Percentiles rank a stretch among this genome's conserved stretches.
Conservation (phyloP, 2,113 vertebrate species). For the Phaethornis superciliosus region DNA sequence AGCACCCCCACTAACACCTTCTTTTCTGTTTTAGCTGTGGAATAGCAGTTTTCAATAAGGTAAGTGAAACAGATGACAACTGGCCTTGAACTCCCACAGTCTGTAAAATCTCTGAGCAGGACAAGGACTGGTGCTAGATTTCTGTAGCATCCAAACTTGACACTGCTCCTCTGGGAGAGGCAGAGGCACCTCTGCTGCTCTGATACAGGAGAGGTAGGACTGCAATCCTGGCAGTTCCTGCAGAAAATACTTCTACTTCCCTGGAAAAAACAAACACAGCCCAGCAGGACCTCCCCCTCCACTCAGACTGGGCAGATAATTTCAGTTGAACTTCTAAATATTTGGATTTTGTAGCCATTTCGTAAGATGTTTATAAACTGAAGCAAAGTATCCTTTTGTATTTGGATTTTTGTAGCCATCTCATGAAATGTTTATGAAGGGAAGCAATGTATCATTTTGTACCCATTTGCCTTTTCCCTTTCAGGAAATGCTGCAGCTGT, state of each 20-base stretch:
- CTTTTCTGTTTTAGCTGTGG: constrained; percentile 68
- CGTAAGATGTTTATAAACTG: background rate
- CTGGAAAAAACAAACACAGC: background rate
- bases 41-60: constrained; percentile 77
- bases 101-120: background rate
- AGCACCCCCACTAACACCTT: background rate
- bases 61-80: background rate
- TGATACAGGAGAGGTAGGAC: no score
- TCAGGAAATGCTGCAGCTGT: constrained; percentile 82
- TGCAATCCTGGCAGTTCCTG: background rate
- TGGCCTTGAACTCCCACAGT: background rate
- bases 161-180: background rate
- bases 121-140: background rate
- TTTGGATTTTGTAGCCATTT: background rate
- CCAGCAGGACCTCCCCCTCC: background rate
- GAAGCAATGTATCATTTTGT: background rate
- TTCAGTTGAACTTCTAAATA: background rate
- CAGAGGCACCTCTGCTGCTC: background rate
- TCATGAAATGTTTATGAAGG: background rate
- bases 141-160: background rate
- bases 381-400: background rate
- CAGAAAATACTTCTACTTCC: background rate
- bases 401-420: background rate
- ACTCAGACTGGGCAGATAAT: background rate
- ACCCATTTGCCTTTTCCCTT: constrained; percentile 26